A percentile compares a stretch with the other conserved stretches of the same genome.
Evolutionary conservation across 2,888 invertebrate genomes (phyloP).

Genomic region (Lasioglossum malachurum): DNA sequence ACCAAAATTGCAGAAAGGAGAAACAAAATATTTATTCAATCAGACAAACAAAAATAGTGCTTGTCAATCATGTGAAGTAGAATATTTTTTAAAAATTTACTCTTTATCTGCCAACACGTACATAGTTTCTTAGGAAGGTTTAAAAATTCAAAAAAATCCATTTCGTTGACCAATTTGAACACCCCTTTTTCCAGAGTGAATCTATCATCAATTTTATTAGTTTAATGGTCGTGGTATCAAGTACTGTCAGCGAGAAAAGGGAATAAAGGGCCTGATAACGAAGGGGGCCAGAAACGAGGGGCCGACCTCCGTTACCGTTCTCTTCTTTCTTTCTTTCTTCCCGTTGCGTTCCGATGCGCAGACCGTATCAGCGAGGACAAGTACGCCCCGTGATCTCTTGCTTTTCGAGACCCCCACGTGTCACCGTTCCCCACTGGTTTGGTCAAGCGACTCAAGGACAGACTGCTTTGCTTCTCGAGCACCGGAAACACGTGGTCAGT

Average conservation of each 20-base stretch:
- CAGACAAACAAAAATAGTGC: background rate
- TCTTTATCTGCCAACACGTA: too few relatives aligned
- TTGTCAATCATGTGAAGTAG: background rate
- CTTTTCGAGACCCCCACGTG: conserved; percentile 51
- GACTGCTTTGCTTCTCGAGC: conserved; percentile 55
- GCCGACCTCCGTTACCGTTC: conserved; percentile 35
- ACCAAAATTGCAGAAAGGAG: too few relatives aligned
- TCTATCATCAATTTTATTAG: background rate
- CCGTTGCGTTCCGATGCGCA: conserved; percentile 33
- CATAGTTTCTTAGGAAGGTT: too few relatives aligned
- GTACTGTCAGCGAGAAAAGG: conserved; percentile 13
- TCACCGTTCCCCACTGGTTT: conserved; percentile 49
- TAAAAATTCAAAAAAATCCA: background rate
- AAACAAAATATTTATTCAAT: background rate
- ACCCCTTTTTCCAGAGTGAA: background rate
- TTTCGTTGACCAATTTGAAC: background rate
- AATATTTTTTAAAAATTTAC: background rate
- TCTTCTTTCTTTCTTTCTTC: conserved; percentile 23
- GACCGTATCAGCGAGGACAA: conserved; percentile 47
- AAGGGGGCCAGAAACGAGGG: conserved; percentile 55
- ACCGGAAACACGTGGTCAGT: conserved; percentile 63
- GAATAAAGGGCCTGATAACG: conserved; percentile 61
- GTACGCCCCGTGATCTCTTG: conserved; percentile 40
- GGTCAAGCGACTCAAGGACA: conserved; percentile 72
- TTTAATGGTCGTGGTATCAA: conserved; percentile 44